Evolutionary conservation across 2,113 vertebrate genomes (phyloP).

Genomic region (Aspidoscelis tigris): DNA sequence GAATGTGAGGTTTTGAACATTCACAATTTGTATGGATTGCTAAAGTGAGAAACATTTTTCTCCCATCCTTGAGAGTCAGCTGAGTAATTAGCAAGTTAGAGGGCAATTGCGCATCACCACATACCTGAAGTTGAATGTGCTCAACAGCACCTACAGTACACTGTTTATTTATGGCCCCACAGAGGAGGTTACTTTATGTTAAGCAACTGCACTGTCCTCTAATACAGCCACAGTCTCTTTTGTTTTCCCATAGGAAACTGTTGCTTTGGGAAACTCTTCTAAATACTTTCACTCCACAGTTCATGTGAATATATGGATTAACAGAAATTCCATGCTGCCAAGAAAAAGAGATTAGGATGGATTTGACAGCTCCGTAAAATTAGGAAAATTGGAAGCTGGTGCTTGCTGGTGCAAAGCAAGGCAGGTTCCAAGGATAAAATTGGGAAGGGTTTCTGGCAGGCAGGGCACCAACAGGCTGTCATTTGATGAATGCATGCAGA

Average conservation of each 20-base stretch:
- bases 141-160: neutral
- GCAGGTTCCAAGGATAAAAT: too few relatives aligned
- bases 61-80: neutral
- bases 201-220: neutral
- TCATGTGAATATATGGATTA: neutral
- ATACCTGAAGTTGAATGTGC: neutral
- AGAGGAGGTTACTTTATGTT: neutral
- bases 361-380: neutral
- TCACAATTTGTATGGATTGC: too few relatives aligned
- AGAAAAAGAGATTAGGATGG: neutral
- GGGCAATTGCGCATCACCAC: neutral
- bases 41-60: too few relatives aligned
- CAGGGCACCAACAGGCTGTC: too few relatives aligned
- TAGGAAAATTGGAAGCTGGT: neutral
- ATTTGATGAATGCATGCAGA: too few relatives aligned
- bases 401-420: too few relatives aligned
- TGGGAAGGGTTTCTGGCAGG: too few relatives aligned
- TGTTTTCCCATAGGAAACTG: neutral
- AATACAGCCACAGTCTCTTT: neutral
- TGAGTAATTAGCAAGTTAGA: neutral
- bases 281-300: neutral
- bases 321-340: neutral
- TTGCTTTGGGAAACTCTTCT: neutral
- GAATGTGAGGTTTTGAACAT: too few relatives aligned
- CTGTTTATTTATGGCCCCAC: neutral